These are phyloP conservation scores for Musca domestica DNA, from an alignment of 1,140 invertebrate species.

Conservation along the genomic window DNA sequence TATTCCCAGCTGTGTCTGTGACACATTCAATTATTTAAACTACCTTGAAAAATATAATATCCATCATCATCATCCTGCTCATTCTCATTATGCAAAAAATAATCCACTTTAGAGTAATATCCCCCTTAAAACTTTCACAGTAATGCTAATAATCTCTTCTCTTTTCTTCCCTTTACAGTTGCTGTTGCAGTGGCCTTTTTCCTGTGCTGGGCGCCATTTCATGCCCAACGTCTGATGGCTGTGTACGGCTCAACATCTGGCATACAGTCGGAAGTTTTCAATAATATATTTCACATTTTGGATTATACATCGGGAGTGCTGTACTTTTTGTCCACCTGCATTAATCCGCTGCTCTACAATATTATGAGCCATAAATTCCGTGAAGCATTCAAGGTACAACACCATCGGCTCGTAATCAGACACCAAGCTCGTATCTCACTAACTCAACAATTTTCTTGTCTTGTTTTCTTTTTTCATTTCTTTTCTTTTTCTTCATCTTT, in stretches of 20 bases:
- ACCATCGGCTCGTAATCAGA: neutral
- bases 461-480: slow-evolving; percentile 11
- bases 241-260: slow-evolving; percentile 60
- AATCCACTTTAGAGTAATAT: neutral
- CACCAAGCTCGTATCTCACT: neutral
- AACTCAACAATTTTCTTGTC: neutral
- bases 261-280: slow-evolving; percentile 23
- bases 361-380: slow-evolving; percentile 87
- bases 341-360: slow-evolving; percentile 83
- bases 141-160: neutral
- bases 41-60: no score
- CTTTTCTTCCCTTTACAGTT: slow-evolving; percentile 63
- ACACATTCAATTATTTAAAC: no score
- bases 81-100: no score
- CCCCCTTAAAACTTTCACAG: neutral
- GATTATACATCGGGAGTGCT: slow-evolving; percentile 70
- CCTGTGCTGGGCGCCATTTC: slow-evolving; percentile 93
- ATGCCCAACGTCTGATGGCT: slow-evolving; percentile 78
- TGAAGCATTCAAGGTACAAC: slow-evolving; percentile 75
- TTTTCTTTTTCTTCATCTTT: neutral
- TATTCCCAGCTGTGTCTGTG: no score
- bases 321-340: slow-evolving; percentile 71
- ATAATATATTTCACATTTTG: slow-evolving; percentile 45
- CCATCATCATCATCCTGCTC: no score
- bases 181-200: slow-evolving; percentile 93